A percentile compares a stretch with the other conserved stretches of the same genome.
These are phyloP conservation scores for Unio pictorum DNA, from an alignment of 2,888 invertebrate genomes.

Conservation along the genomic window DNA sequence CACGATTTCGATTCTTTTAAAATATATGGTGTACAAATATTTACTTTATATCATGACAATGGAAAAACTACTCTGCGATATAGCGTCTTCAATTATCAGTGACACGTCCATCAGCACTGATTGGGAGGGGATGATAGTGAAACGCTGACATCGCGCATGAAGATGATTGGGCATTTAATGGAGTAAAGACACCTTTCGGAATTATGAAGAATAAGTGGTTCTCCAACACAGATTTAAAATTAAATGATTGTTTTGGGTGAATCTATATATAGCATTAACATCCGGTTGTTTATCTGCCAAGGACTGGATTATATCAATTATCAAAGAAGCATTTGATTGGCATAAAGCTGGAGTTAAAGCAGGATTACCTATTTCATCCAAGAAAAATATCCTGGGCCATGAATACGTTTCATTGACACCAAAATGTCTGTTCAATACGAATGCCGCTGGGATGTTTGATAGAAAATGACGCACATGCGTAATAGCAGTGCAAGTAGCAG, in stretches of 20 bases:
- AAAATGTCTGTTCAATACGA: not conserved
- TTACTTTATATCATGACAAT: conserved; percentile 1
- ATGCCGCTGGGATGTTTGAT: too few relatives aligned
- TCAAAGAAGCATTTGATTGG: not conserved
- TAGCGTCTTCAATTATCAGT: conserved; percentile 22
- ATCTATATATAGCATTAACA: conserved; percentile 19
- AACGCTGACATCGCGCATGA: conserved; percentile 10
- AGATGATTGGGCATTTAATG: conserved; percentile 19
- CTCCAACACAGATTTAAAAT: conserved; percentile 5
- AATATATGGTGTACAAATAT: conserved; percentile 13
- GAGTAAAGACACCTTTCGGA: conserved; percentile 8
- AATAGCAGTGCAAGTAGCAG: too few relatives aligned
- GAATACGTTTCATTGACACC: conserved; percentile 7
- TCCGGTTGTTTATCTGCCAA: conserved; percentile 19
- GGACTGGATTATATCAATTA: conserved; percentile 14
- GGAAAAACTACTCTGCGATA: conserved; percentile 15
- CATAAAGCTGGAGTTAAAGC: too few relatives aligned
- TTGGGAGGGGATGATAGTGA: conserved; percentile 8
- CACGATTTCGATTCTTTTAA: conserved; percentile 12
- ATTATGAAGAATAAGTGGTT: conserved; percentile 5
- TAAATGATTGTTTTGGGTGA: conserved; percentile 11
- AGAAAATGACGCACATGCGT: too few relatives aligned
- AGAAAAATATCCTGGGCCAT: conserved; percentile 19
- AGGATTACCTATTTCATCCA: conserved; percentile 6
- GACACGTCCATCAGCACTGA: conserved; percentile 12